Conservation (phyloP, 2,888 invertebrate genomes). For the Furcula furcula region DNA sequence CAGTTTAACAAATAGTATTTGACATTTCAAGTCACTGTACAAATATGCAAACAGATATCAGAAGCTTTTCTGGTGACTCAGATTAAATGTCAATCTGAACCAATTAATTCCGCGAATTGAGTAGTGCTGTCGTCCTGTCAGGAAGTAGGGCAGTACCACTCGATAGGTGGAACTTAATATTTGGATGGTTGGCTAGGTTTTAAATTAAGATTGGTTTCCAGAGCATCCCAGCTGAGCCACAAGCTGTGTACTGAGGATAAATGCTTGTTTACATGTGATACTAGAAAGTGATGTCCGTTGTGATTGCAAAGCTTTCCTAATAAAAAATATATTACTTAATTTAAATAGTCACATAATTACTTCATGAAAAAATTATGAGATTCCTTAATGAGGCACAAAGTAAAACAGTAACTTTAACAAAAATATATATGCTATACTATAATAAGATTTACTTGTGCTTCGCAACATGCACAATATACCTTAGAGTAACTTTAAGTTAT, state of each 20-base stretch:
- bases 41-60: too few relatives aligned
- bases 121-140: too few relatives aligned
- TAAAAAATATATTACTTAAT: slow-evolving; percentile 26
- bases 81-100: too few relatives aligned
- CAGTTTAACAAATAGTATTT: too few relatives aligned
- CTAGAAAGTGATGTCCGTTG: slow-evolving; percentile 44
- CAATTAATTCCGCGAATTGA: too few relatives aligned
- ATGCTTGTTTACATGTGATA: slow-evolving; percentile 1
- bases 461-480: slow-evolving; percentile 63
- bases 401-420: slow-evolving; percentile 71
- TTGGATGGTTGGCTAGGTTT: too few relatives aligned
- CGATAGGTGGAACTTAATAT: too few relatives aligned
- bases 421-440: slow-evolving; percentile 58
- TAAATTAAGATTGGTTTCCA: too few relatives aligned
- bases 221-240: too few relatives aligned
- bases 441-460: slow-evolving; percentile 70
- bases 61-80: too few relatives aligned
- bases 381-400: slow-evolving; percentile 74
- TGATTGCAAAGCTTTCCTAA: slow-evolving; percentile 43
- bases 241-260: neutral
- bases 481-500: slow-evolving; percentile 77
- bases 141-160: too few relatives aligned
- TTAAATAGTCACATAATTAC: slow-evolving; percentile 28
- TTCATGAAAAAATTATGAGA: slow-evolving; percentile 62
- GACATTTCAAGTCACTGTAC: too few relatives aligned